phyloP scores from a whole-genome alignment of 1,140 invertebrate species.

The Trachymyrmex septentrionalis region DNA sequence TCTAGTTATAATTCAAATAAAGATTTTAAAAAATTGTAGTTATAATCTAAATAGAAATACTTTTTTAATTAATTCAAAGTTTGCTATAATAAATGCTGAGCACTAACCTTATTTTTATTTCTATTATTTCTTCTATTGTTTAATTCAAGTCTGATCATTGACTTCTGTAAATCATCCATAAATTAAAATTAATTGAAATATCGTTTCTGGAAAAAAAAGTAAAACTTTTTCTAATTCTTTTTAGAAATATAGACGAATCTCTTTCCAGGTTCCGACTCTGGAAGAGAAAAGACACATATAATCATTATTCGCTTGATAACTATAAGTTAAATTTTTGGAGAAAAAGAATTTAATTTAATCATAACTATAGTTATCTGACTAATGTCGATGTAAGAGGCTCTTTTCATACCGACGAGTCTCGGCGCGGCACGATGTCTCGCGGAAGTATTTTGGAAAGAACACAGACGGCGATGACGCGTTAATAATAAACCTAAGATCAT shows the following conservation, averaged over 20 bases:
- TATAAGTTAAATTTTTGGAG: background rate
- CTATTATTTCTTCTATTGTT: background rate
- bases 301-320: background rate
- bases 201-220: background rate
- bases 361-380: constrained; percentile 13
- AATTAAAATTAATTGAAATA: constrained; percentile 6
- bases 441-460: constrained; percentile 68
- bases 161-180: constrained; percentile 5
- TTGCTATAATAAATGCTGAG: background rate
- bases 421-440: constrained; percentile 5
- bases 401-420: constrained; percentile 39
- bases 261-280: background rate
- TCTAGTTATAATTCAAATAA: background rate
- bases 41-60: constrained; percentile 3
- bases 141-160: background rate
- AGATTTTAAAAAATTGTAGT: background rate
- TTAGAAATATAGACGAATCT: background rate
- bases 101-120: background rate
- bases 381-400: constrained; percentile 15
- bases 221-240: background rate
- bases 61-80: background rate
- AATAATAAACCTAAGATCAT: constrained; percentile 54
- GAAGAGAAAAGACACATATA: background rate
- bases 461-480: constrained; percentile 70
- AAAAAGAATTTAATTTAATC: background rate